Percentiles rank a stretch among this genome's conserved stretches.
These are phyloP conservation scores for Camponotus floridanus DNA, from an alignment of 1,140 invertebrate species.

Conservation along the genomic window DNA sequence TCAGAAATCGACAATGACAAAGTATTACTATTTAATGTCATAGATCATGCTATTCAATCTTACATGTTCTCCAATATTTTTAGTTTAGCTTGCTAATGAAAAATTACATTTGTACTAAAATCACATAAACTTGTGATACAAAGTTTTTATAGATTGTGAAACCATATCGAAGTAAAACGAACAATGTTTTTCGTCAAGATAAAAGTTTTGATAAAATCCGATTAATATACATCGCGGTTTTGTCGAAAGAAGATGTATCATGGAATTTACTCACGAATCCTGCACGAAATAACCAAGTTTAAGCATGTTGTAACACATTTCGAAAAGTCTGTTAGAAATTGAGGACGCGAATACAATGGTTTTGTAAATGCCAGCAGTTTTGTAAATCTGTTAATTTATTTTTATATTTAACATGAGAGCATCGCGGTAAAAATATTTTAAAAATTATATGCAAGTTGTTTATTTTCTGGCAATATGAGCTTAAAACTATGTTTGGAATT, in stretches of 20 bases:
- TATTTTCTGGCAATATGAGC: background rate
- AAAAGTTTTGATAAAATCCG: background rate
- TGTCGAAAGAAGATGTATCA: background rate
- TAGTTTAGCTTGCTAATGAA: background rate
- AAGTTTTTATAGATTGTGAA: background rate
- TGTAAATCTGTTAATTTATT: background rate
- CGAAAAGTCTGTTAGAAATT: slow-evolving; percentile 17
- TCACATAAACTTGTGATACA: background rate
- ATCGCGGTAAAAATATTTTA: background rate
- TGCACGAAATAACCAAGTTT: slow-evolving; percentile 12
- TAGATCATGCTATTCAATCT: too few species aligned
- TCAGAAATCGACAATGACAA: background rate
- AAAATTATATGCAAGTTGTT: too few species aligned
- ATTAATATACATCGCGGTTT: background rate
- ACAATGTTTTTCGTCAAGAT: background rate
- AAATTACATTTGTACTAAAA: background rate
- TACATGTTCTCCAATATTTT: too few species aligned
- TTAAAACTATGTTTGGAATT: background rate
- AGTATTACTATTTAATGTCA: too few species aligned
- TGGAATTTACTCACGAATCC: slow-evolving; percentile 26
- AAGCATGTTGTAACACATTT: slow-evolving; percentile 10
- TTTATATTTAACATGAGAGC: background rate
- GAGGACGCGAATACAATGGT: slow-evolving; percentile 5
- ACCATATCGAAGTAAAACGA: background rate
- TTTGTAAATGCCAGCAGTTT: background rate